These are phyloP conservation scores for Marasmarcha lunaedactyla DNA, from an alignment of 2,888 invertebrate genomes.

Conservation along the genomic window DNA sequence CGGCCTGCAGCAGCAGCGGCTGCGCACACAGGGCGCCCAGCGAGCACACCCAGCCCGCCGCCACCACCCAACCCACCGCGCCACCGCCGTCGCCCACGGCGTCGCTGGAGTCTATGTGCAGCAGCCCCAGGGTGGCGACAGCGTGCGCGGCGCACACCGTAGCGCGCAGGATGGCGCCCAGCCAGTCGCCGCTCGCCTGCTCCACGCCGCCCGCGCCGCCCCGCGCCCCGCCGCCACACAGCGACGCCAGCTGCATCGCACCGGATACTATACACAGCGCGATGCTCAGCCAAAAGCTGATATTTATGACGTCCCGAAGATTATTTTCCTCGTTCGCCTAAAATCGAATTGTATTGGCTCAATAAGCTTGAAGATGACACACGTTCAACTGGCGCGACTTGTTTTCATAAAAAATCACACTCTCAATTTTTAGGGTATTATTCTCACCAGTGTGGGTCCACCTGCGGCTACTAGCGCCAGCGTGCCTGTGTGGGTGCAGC, in stretches of 20 bases:
- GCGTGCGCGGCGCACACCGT: conserved; percentile 51
- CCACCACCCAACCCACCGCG: conserved; percentile 78
- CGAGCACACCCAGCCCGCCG: conserved; percentile 74
- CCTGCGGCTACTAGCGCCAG: conserved; percentile 48
- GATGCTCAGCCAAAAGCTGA: conserved; percentile 46
- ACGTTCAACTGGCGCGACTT: not conserved
- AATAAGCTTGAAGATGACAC: not conserved
- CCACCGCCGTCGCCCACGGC: conserved; percentile 39
- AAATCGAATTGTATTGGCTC: conserved; percentile 4
- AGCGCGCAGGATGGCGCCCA: conserved; percentile 37
- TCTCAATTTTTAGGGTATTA: not conserved
- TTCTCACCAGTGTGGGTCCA: conserved; percentile 45
- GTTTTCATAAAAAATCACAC: not conserved
- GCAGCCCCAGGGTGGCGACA: conserved; percentile 41
- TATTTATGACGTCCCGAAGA: conserved; percentile 44
- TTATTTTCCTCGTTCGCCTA: conserved; percentile 56
- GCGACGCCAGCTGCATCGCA: conserved; percentile 39
- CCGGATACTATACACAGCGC: conserved; percentile 53
- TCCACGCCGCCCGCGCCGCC: conserved; percentile 38
- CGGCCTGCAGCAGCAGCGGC: conserved; percentile 77
- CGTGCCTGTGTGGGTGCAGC: conserved; percentile 50
- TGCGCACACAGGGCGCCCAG: conserved; percentile 80
- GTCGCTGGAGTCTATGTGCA: conserved; percentile 10
- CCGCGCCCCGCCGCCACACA: conserved; percentile 35
- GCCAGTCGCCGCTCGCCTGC: conserved; percentile 27